Evolutionary conservation across 2,113 vertebrate species (phyloP).

Genomic region (Chionis minor): DNA sequence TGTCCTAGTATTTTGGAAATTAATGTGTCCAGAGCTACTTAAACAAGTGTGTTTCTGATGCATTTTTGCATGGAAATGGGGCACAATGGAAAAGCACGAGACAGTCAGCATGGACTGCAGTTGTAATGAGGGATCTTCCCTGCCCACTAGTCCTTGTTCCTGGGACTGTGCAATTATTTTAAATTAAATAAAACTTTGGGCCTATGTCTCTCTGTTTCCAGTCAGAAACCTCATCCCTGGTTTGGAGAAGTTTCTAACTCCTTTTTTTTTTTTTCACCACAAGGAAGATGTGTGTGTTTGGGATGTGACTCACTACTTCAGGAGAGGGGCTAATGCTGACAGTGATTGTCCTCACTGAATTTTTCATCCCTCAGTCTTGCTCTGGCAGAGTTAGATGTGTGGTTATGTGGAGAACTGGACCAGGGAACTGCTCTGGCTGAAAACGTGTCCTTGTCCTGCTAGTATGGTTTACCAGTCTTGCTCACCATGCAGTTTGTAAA

Average conservation of each 20-base stretch:
- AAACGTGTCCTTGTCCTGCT: neutral
- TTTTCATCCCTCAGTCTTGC: neutral
- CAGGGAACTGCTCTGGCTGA: neutral
- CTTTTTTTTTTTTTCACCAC: neutral
- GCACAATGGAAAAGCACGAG: neutral
- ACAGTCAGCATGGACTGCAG: neutral
- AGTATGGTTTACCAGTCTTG: neutral
- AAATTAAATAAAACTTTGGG: neutral
- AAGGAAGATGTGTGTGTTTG: neutral
- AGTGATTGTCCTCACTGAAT: neutral
- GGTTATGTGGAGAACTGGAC: neutral
- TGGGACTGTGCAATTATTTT: neutral
- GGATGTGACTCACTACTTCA: neutral
- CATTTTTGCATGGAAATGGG: neutral
- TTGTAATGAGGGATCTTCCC: neutral
- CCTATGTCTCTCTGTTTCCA: neutral
- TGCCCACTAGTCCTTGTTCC: neutral
- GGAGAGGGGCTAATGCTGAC: neutral
- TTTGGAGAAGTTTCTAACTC: neutral
- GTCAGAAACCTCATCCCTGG: neutral
- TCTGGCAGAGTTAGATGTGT: neutral
- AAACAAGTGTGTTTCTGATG: neutral
- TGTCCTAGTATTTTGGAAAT: neutral
- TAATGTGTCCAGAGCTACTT: neutral
- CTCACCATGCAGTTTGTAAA: neutral